These are phyloP conservation scores for Kobus ellipsiprymnus DNA, from an alignment of 2,113 vertebrate genomes.

Conservation along the genomic window DNA sequence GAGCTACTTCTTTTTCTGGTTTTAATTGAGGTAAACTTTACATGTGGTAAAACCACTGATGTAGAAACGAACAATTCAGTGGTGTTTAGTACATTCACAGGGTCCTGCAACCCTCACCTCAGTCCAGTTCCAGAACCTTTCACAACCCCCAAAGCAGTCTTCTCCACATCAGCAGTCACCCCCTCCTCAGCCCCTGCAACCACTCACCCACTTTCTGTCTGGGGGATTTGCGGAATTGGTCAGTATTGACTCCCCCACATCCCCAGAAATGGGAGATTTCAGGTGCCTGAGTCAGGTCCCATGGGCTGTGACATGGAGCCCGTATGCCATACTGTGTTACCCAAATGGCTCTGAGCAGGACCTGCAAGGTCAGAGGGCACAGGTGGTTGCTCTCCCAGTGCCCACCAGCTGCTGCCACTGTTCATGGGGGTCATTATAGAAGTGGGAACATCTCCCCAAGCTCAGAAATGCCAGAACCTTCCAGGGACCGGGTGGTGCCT, in stretches of 20 bases:
- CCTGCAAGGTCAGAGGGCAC: neutral
- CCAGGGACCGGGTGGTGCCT: no score
- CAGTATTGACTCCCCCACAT: neutral
- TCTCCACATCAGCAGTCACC: neutral
- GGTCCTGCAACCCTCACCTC: no score
- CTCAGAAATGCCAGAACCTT: neutral
- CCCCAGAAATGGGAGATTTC: neutral
- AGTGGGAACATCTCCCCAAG: neutral
- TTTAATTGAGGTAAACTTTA: neutral
- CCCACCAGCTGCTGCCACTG: neutral
- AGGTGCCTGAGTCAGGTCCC: neutral
- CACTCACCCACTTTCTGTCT: no score
- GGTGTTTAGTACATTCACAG: neutral
- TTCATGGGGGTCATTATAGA: no score
- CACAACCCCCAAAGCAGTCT: neutral
- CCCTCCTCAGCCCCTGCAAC: neutral
- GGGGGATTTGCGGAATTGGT: accelerated
- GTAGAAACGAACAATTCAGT: neutral
- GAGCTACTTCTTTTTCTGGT: neutral
- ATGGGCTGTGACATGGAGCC: neutral
- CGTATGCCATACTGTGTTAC: no score
- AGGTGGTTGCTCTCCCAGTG: neutral
- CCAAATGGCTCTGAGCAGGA: neutral
- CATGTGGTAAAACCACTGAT: neutral
- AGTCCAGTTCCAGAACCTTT: neutral